phyloP scores from a whole-genome alignment of 92 coral and sea anemone genomes.

The Epizoanthus stellaris region DNA sequence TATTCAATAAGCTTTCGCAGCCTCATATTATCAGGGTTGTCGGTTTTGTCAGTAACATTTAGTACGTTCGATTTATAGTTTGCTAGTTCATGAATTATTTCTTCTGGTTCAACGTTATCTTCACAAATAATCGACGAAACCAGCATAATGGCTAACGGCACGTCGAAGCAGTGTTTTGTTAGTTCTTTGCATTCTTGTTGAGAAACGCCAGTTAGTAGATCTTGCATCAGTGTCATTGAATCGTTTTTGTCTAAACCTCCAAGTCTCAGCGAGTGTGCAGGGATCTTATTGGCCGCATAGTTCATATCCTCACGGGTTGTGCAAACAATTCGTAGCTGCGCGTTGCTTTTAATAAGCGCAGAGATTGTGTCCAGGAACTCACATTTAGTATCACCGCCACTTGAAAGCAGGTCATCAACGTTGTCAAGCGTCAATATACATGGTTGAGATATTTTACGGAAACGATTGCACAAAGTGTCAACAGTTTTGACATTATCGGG shows the following conservation, averaged over 20 bases:
- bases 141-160: slow-evolving; percentile 4
- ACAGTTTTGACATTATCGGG: background rate
- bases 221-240: background rate
- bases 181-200: background rate
- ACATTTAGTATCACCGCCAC: background rate
- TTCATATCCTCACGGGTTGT: slow-evolving; percentile 10
- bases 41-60: background rate
- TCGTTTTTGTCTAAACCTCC: background rate
- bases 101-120: background rate
- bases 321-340: slow-evolving; percentile 8
- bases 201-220: background rate
- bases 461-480: background rate
- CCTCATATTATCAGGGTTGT: slow-evolving; percentile 8
- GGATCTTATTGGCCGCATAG: background rate
- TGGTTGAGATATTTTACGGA: background rate
- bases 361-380: slow-evolving; percentile 2
- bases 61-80: background rate
- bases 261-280: background rate
- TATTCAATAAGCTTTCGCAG: slow-evolving; percentile 1
- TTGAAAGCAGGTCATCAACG: slow-evolving; percentile 27
- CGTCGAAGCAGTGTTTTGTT: slow-evolving; percentile 1
- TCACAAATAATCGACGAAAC: slow-evolving; percentile 8
- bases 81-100: background rate
- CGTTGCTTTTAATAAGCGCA: slow-evolving; percentile 9
- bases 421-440: slow-evolving; percentile 16